Evolutionary conservation across 2,797 vertebrate genomes (phyloP), one percentile per base, ranked within the genome.

Genomic region (Aplochiton taeniatus): DNA sequence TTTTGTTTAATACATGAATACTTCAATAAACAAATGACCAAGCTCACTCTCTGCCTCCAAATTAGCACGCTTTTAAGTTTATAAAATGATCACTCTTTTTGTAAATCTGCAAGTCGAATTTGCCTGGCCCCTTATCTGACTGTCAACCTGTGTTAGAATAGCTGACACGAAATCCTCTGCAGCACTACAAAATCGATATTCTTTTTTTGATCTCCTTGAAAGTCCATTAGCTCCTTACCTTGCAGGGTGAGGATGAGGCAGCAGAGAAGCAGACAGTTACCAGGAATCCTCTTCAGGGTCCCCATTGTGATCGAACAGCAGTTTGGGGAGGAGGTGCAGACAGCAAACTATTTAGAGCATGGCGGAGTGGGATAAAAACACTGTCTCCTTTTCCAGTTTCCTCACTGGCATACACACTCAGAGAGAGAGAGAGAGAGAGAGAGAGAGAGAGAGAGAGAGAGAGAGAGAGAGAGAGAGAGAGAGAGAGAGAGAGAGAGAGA

Each of bases 191-290:
- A 31, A 6, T 31, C 31, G 6, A 31, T 31, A 31, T 31, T 6
- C 2, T 31, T 3, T 31, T 31, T 31, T 31, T 31, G 2, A 3
- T 31, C 31, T 31, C 6, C 31, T 6, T 31, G 47, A 20, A 44
- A 7, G 10, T 16, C 11, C 58, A 17, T 14, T 47, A 73, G 54
- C 31, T 12, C 68, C 82, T 91, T 90, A 93, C 92, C 92, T 81
- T 84, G 80, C 1, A 89, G 78, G 49, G 85, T 83, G 71, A 66
- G 53, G 50, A 72, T 62, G 59, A 87, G 59, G 42, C 81, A 82
- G 81, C 75, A 84, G 75, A 90, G 61, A 61, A 88, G 61, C 62
- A 88, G 51, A 61, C 59, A 80, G 73, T 70, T 43, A 48, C 31
- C 50, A 20, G 61, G 68, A 57, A 4, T 51, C 75, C 82, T 87